phyloP scores from a whole-genome alignment of 2,888 invertebrate species.

The Lathronympha strigana region DNA sequence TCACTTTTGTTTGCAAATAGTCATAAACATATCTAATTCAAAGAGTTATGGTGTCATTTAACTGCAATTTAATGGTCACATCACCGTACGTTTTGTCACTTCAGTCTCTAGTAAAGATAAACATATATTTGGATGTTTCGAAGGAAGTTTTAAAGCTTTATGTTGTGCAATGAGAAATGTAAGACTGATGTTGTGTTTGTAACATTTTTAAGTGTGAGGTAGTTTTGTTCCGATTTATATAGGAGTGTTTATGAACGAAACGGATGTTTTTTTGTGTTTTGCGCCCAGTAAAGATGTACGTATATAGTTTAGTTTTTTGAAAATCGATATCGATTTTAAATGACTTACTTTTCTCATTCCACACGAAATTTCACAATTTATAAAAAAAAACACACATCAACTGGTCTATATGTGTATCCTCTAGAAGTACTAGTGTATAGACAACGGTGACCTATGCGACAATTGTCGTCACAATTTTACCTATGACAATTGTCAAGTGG shows the following conservation, averaged over 20 bases:
- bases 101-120: neutral
- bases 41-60: no score
- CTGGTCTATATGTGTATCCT: neutral
- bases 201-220: neutral
- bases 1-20: no score
- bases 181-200: neutral
- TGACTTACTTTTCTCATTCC: conserved; percentile 21
- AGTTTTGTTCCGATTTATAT: neutral
- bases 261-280: no score
- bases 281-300: no score
- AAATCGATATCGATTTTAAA: neutral
- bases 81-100: no score
- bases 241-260: no score
- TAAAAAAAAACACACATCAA: conserved; percentile 5
- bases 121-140: neutral
- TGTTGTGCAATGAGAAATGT: conserved; percentile 19
- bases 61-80: no score
- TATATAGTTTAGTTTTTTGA: neutral
- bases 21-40: no score
- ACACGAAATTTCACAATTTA: no score
- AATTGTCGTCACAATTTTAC: neutral
- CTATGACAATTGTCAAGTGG: neutral
- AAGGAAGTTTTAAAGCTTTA: conserved; percentile 7
- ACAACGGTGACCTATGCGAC: neutral
- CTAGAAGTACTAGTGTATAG: neutral